A percentile compares a stretch with the other conserved stretches of the same genome.
These are phyloP conservation scores for Fragum sueziense DNA, from an alignment of 2,888 invertebrate species.

Conservation along the genomic window DNA sequence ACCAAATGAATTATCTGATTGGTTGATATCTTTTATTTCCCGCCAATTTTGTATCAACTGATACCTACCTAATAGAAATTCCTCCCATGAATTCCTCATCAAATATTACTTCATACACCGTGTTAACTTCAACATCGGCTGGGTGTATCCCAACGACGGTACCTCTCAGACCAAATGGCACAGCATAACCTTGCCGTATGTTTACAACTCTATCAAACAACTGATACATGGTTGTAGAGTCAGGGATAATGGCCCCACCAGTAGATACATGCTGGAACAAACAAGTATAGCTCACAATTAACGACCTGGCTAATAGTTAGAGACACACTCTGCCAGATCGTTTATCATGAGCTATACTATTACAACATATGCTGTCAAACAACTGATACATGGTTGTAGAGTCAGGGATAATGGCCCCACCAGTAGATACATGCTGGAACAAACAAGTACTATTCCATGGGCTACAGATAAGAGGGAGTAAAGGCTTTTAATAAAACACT, in stretches of 20 bases:
- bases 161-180: constrained; percentile 92
- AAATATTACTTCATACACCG: constrained; percentile 90
- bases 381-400: constrained; percentile 86
- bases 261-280: constrained; percentile 80
- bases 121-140: constrained; percentile 83
- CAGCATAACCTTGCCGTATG: constrained; percentile 88
- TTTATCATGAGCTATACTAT: no score
- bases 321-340: no score
- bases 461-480: no score
- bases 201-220: constrained; percentile 94
- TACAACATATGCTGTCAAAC: constrained; percentile 94
- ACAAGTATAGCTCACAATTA: no score
- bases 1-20: no score
- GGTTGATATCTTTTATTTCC: no score
- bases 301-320: no score
- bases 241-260: constrained; percentile 84
- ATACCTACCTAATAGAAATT: constrained; percentile 83
- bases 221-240: constrained; percentile 86
- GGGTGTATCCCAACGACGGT: constrained; percentile 88
- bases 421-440: constrained; percentile 76
- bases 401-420: constrained; percentile 85
- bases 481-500: no score
- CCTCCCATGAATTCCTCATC: constrained; percentile 90
- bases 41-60: no score
- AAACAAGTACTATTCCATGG: no score